phyloP scores from a whole-genome alignment of 2,888 invertebrate species.

The Mimumesa dahlbomi region DNA sequence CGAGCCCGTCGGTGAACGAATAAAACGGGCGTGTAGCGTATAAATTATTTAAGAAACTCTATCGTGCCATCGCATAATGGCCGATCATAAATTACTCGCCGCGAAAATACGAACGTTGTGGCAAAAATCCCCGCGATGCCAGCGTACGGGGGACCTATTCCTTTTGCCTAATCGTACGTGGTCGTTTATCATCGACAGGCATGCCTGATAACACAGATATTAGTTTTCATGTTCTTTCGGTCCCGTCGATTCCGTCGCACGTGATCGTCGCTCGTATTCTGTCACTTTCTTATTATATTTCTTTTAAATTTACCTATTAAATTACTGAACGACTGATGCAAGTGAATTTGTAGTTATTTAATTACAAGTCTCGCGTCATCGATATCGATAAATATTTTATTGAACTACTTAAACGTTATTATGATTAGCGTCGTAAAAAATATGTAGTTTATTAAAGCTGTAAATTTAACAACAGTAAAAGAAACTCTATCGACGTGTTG shows the following conservation, averaged over 20 bases:
- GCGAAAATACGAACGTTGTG: slow-evolving; percentile 67
- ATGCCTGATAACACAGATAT: slow-evolving; percentile 48
- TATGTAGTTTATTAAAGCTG: too few relatives aligned
- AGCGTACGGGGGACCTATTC: slow-evolving; percentile 27
- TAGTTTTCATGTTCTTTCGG: slow-evolving; percentile 35
- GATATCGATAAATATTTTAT: too few relatives aligned
- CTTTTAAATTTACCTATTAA: too few relatives aligned
- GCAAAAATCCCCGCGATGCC: slow-evolving; percentile 58
- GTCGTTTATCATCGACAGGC: slow-evolving; percentile 54
- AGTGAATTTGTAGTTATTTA: too few relatives aligned
- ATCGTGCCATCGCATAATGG: slow-evolving; percentile 75
- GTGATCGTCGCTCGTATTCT: not conserved
- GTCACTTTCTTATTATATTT: too few relatives aligned
- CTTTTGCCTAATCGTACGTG: slow-evolving; percentile 64
- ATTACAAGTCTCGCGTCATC: too few relatives aligned
- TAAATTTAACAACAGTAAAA: too few relatives aligned
- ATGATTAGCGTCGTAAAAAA: too few relatives aligned
- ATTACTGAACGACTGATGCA: too few relatives aligned
- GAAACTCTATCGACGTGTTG: too few relatives aligned
- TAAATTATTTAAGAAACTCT: slow-evolving; percentile 78
- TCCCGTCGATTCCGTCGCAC: slow-evolving; percentile 22
- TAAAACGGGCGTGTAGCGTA: slow-evolving; percentile 70
- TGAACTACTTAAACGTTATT: too few relatives aligned
- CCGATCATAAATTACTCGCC: slow-evolving; percentile 72
- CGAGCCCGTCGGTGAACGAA: slow-evolving; percentile 61